phyloP scores from a whole-genome alignment of 2,113 vertebrate genomes.

The Hippocampus guttulatus region DNA sequence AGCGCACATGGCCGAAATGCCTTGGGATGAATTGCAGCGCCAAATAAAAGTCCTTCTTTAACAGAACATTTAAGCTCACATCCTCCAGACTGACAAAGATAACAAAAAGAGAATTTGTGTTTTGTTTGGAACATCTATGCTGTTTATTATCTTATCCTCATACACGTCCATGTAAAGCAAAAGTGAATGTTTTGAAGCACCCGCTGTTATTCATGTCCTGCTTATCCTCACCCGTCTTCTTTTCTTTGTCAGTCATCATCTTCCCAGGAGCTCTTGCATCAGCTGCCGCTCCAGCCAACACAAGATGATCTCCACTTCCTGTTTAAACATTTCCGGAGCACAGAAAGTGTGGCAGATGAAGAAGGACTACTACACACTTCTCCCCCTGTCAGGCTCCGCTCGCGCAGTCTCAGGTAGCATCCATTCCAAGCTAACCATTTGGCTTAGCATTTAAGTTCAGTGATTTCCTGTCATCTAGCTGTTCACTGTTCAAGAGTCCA shows the following conservation, averaged over 20 bases:
- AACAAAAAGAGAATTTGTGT: conserved; percentile 16
- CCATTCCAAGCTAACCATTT: not conserved
- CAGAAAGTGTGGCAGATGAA: conserved; percentile 81
- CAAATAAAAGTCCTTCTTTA: conserved; percentile 12
- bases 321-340: conserved; percentile 93
- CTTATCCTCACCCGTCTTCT: not conserved
- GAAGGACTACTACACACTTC: conserved; percentile 71
- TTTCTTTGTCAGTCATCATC: conserved; percentile 79
- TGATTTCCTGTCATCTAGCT: not conserved
- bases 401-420: conserved; percentile 81
- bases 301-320: conserved; percentile 91
- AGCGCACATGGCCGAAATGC: conserved; percentile 22
- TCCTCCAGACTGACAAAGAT: conserved; percentile 4
- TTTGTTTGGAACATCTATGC: conserved; percentile 11
- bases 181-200: not conserved
- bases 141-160: not conserved
- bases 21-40: conserved; percentile 18
- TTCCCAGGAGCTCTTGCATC: conserved; percentile 91
- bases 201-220: not conserved
- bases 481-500: too few species aligned
- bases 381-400: conserved; percentile 79
- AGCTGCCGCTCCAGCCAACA: conserved; percentile 91
- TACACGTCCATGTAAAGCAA: not conserved
- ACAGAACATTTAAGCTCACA: conserved; percentile 25
- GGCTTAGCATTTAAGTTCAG: not conserved